Evolutionary conservation across 2,113 vertebrate species (phyloP).

Genomic region (Esox niger): DNA sequence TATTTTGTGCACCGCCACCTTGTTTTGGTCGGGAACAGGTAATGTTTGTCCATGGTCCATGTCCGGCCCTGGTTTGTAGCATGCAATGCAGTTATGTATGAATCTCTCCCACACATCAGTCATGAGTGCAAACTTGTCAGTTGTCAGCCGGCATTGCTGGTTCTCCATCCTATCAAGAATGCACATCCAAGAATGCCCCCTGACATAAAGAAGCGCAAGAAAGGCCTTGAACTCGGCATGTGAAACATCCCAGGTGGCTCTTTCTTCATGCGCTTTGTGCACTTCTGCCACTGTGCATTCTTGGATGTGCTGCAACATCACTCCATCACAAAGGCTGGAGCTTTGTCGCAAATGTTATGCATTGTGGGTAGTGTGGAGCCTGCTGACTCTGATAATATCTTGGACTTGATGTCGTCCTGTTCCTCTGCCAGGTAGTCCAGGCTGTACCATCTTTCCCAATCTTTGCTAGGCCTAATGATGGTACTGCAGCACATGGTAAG

Average conservation of each 20-base stretch:
- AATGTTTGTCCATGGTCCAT: no score
- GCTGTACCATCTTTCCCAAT: background rate
- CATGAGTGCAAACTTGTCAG: slow-evolving; percentile 18
- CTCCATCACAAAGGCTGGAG: background rate
- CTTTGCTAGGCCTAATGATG: no score
- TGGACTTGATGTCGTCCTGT: no score
- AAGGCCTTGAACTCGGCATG: no score
- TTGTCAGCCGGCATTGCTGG: background rate
- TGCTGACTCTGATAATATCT: no score
- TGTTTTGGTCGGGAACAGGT: no score
- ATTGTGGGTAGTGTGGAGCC: no score
- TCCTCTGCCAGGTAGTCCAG: background rate
- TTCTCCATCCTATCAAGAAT: slow-evolving; percentile 13
- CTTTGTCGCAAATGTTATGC: background rate
- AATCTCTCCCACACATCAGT: no score
- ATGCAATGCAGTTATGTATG: no score
- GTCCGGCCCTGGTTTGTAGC: no score
- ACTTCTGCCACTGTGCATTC: slow-evolving; percentile 17
- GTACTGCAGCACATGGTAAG: no score
- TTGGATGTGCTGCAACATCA: slow-evolving; percentile 16
- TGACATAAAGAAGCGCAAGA: no score
- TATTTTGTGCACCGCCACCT: slow-evolving; percentile 23
- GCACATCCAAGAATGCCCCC: background rate
- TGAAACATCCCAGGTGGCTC: background rate
- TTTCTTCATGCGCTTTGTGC: background rate